phyloP scores from a whole-genome alignment of 2,888 invertebrate genomes.

The Mesochorus sp. region DNA sequence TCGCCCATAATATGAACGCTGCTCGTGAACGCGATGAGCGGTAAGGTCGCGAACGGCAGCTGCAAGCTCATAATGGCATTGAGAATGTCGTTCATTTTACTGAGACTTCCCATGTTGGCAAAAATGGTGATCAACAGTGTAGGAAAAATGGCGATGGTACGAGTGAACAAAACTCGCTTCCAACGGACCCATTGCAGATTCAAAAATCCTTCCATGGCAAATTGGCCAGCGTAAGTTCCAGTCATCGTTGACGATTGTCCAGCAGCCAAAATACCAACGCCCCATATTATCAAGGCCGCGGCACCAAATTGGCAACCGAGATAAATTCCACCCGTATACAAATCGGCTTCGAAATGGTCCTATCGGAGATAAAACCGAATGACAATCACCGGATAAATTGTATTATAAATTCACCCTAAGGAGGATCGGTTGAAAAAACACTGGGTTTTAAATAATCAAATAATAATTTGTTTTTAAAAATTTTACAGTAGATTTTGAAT shows the following conservation, averaged over 20 bases:
- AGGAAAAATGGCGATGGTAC: slow-evolving; percentile 90
- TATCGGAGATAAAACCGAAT: no score
- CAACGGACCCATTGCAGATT: slow-evolving; percentile 93
- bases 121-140: slow-evolving; percentile 89
- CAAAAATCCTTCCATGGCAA: slow-evolving; percentile 94
- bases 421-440: no score
- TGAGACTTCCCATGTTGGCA: slow-evolving; percentile 87
- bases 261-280: slow-evolving; percentile 90
- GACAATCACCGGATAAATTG: background rate
- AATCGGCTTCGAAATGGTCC: slow-evolving; percentile 86
- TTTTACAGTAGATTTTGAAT: no score
- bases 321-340: slow-evolving; percentile 89
- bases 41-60: slow-evolving; percentile 93
- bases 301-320: slow-evolving; percentile 90
- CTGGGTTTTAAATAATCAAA: no score
- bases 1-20: slow-evolving; percentile 91
- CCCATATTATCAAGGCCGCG: slow-evolving; percentile 93
- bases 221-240: slow-evolving; percentile 92
- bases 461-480: no score
- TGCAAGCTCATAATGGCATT: slow-evolving; percentile 95
- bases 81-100: slow-evolving; percentile 91
- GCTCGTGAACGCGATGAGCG: slow-evolving; percentile 93
- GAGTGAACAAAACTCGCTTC: slow-evolving; percentile 92
- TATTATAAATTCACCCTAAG: slow-evolving; percentile 9
- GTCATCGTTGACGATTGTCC: slow-evolving; percentile 94